These are phyloP conservation scores for Drosophila parabipectinata DNA, from an alignment of 1,140 invertebrate genomes.

Conservation along the genomic window DNA sequence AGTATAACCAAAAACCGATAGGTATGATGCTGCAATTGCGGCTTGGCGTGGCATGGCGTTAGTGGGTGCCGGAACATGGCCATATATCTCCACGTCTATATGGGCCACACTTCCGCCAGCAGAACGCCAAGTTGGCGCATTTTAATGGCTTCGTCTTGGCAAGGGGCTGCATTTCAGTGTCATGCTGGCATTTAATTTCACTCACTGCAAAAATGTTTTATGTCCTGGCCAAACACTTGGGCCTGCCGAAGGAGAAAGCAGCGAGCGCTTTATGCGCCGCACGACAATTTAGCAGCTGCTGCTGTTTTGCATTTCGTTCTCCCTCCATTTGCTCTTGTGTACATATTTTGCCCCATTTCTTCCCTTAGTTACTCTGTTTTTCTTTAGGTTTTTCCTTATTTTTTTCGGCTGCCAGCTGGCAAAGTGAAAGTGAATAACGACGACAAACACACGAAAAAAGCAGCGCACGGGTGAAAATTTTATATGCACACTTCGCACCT, in stretches of 20 bases:
- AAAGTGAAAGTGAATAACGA: constrained; percentile 68
- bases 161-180: constrained; percentile 71
- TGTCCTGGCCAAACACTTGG: constrained; percentile 79
- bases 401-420: constrained; percentile 38
- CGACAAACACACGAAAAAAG: constrained; percentile 38
- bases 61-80: constrained; percentile 26
- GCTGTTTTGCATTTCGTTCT: constrained; percentile 63
- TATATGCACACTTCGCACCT: constrained; percentile 76
- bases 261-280: constrained; percentile 61
- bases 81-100: constrained; percentile 34
- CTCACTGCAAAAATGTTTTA: constrained; percentile 80
- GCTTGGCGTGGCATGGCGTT: constrained; percentile 8
- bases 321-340: constrained; percentile 24
- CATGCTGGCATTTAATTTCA: constrained; percentile 81
- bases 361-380: background rate
- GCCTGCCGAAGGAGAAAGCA: constrained; percentile 40
- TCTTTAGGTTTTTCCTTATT: background rate
- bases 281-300: constrained; percentile 74
- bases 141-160: constrained; percentile 78
- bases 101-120: constrained; percentile 62
- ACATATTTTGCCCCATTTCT: constrained; percentile 12
- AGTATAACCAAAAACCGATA: constrained; percentile 2
- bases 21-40: constrained; percentile 15
- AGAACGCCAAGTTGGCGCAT: constrained; percentile 72
- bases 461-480: constrained; percentile 71